Evolutionary conservation across 2,797 vertebrate species (phyloP).

Genomic region (Mus caroli): DNA sequence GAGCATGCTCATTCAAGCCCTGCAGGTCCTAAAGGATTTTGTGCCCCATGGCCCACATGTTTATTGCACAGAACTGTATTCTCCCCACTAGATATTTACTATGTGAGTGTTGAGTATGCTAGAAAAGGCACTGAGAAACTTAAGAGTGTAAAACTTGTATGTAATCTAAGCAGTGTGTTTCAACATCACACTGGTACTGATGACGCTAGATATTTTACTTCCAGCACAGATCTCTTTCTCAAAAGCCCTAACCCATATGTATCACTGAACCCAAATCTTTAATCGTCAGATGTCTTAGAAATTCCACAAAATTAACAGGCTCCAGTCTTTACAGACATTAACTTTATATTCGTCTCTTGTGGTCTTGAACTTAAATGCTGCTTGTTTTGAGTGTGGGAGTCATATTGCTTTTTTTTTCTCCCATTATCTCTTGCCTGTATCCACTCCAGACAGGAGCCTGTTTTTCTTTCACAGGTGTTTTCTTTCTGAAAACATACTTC

Average conservation of each 20-base stretch:
- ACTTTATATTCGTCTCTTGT: background rate
- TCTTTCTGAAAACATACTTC: background rate
- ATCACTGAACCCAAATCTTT: background rate
- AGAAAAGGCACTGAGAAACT: background rate
- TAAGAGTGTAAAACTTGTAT: background rate
- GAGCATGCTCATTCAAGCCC: background rate
- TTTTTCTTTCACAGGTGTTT: background rate
- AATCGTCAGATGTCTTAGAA: background rate
- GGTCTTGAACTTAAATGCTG: background rate
- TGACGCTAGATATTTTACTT: background rate
- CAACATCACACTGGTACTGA: background rate
- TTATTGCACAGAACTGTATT: conserved; percentile 2
- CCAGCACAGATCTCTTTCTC: background rate
- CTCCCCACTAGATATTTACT: background rate
- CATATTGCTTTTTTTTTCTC: conserved; percentile 16
- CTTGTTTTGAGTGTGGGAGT: background rate
- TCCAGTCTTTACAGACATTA: background rate
- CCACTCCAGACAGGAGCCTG: background rate
- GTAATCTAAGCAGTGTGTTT: background rate
- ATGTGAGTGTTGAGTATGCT: conserved; percentile 3
- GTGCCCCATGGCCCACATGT: background rate
- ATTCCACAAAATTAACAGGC: background rate
- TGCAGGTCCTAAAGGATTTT: conserved; percentile 1
- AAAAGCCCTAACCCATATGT: background rate
- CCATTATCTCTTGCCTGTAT: background rate